Conservation (phyloP, 1,140 invertebrate species). For the Lasaia peninsularis region DNA sequence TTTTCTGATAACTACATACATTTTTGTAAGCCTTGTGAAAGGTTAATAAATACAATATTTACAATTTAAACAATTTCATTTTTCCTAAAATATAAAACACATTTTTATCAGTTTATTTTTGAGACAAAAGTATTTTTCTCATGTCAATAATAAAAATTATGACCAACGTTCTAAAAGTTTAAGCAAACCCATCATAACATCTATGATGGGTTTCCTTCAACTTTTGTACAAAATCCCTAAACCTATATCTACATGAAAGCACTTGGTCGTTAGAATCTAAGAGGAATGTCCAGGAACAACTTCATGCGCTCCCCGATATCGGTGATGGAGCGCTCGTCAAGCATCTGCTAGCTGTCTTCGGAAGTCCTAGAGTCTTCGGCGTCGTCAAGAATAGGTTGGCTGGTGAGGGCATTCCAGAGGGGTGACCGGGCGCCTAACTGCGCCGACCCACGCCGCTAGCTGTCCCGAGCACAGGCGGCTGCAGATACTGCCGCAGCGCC, state of each 20-base stretch:
- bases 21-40: no score
- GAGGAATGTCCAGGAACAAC: slow-evolving; percentile 78
- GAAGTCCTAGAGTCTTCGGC: slow-evolving; percentile 52
- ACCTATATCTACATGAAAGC: not conserved
- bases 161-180: no score
- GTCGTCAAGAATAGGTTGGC: slow-evolving; percentile 77
- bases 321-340: slow-evolving; percentile 67
- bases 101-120: no score
- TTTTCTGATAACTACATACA: no score
- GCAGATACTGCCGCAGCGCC: slow-evolving; percentile 69
- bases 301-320: slow-evolving; percentile 77
- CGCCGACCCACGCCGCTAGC: slow-evolving; percentile 75
- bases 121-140: not conserved
- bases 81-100: no score
- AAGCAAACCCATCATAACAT: no score
- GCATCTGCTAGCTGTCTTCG: slow-evolving; percentile 75
- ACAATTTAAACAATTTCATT: no score
- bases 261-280: slow-evolving; percentile 46
- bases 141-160: no score
- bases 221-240: not conserved
- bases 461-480: slow-evolving; percentile 66
- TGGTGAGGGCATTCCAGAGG: slow-evolving; percentile 82
- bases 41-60: no score
- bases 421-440: slow-evolving; percentile 78
- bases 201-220: not conserved